Evolutionary conservation across 2,888 invertebrate species (phyloP).

Genomic region (Acleris laterana): DNA sequence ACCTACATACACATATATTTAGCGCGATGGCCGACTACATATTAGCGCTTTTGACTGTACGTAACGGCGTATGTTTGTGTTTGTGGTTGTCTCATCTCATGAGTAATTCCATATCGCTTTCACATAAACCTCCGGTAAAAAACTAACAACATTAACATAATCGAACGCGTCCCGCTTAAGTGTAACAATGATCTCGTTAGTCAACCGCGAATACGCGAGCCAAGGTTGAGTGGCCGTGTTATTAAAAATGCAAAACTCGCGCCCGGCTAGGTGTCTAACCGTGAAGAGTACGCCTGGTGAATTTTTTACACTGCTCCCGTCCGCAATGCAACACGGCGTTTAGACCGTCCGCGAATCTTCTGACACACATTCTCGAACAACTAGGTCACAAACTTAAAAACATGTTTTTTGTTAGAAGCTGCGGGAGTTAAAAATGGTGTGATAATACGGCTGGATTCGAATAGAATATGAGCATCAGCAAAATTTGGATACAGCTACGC

Average conservation of each 20-base stretch:
- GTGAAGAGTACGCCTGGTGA: constrained; percentile 46
- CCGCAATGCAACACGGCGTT: constrained; percentile 37
- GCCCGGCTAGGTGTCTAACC: constrained; percentile 51
- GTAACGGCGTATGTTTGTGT: no score
- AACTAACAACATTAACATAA: constrained; percentile 40
- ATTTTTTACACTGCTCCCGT: constrained; percentile 49
- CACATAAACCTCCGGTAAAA: constrained; percentile 35
- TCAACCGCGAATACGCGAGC: constrained; percentile 50
- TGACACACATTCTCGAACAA: constrained; percentile 24
- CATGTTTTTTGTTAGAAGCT: constrained; percentile 2
- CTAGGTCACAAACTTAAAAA: constrained; percentile 29
- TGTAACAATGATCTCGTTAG: constrained; percentile 53
- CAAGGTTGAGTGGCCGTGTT: constrained; percentile 54
- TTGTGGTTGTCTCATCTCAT: neutral
- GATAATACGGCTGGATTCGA: neutral
- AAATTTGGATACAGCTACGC: no score
- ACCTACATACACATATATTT: no score
- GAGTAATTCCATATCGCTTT: constrained; percentile 35
- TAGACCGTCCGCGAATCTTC: constrained; percentile 27
- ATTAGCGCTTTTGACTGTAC: no score
- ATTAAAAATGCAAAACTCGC: constrained; percentile 50
- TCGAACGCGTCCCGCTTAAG: constrained; percentile 42
- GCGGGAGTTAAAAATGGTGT: neutral
- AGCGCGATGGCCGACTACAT: no score
- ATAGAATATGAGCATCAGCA: neutral